phyloP scores from a whole-genome alignment of 1,140 invertebrate genomes.

The Drosophila erecta region DNA sequence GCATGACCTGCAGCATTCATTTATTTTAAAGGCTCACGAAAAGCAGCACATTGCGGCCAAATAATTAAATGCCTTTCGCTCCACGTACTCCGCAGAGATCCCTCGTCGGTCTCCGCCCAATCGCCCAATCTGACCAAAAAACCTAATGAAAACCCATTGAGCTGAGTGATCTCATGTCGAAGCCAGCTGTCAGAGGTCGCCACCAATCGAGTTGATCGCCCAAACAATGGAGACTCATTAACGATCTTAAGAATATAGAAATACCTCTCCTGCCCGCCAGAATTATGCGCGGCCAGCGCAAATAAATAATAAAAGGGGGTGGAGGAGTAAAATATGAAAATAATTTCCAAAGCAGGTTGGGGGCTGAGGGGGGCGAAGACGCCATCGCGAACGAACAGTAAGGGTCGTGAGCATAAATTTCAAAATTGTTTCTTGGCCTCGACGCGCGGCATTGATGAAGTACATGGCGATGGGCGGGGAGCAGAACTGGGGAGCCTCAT shows the following conservation, averaged over 20 bases:
- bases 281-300: constrained; percentile 29
- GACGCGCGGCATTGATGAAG: constrained; percentile 65
- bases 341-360: constrained; percentile 23
- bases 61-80: constrained; percentile 35
- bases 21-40: constrained; percentile 36
- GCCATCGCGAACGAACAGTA: constrained; percentile 42
- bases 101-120: constrained; percentile 1
- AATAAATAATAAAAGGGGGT: constrained; percentile 47
- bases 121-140: constrained; percentile 9
- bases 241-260: constrained; percentile 47
- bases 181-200: constrained; percentile 49
- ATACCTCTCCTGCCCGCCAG: constrained; percentile 25
- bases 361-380: constrained; percentile 1
- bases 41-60: neutral
- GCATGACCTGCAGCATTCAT: constrained; percentile 18
- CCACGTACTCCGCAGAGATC: constrained; percentile 4
- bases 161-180: constrained; percentile 41
- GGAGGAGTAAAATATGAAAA: constrained; percentile 36
- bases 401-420: constrained; percentile 83
- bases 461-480: constrained; percentile 41
- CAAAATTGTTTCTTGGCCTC: constrained; percentile 73
- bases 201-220: constrained; percentile 46
- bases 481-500: constrained; percentile 53
- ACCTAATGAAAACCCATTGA: constrained; percentile 43
- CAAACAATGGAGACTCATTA: constrained; percentile 62